These are phyloP conservation scores for Aurelia aurita complex sp. Pacific DNA, from an alignment of 30 jellyfish, hydroid and myxozoan genomes.

Conservation along the genomic window DNA sequence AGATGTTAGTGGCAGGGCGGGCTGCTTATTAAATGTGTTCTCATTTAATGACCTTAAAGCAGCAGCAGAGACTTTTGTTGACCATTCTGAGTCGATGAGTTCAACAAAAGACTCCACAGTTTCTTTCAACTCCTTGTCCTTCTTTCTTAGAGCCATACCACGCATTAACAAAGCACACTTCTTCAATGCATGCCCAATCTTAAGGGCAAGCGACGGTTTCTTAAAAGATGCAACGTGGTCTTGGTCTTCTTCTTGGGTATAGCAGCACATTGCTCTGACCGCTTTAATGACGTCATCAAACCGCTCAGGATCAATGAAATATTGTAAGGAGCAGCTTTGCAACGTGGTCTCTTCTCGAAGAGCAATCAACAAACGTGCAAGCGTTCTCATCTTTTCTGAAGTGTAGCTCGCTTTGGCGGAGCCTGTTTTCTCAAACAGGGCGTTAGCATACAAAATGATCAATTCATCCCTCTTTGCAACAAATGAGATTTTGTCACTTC, in stretches of 20 bases:
- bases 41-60: conserved; percentile 40
- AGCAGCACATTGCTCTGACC: conserved; percentile 34
- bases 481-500: conserved; percentile 28
- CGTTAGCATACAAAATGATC: conserved; percentile 29
- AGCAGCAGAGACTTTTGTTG: conserved; percentile 31
- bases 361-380: conserved; percentile 47
- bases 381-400: conserved; percentile 47
- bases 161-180: conserved; percentile 26
- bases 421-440: conserved; percentile 26
- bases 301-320: conserved; percentile 3
- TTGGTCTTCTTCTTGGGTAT: conserved; percentile 6
- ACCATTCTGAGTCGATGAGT: conserved; percentile 43
- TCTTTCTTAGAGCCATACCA: conserved; percentile 16
- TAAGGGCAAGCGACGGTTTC: conserved; percentile 48
- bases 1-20: conserved; percentile 34
- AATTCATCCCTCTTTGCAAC: conserved; percentile 36
- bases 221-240: conserved; percentile 37
- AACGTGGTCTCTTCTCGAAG: conserved; percentile 9
- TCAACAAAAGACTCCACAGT: conserved; percentile 19
- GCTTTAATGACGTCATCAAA: conserved; percentile 38
- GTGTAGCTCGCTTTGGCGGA: conserved; percentile 19
- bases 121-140: conserved; percentile 19
- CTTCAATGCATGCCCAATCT: conserved; percentile 41
- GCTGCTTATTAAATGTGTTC: conserved; percentile 20
- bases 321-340: conserved; percentile 5